A percentile compares a stretch with the other conserved stretches of the same genome.
phyloP scores from a whole-genome alignment of 2,797 vertebrate genomes.

The Acrossocheilus fasciatus region DNA sequence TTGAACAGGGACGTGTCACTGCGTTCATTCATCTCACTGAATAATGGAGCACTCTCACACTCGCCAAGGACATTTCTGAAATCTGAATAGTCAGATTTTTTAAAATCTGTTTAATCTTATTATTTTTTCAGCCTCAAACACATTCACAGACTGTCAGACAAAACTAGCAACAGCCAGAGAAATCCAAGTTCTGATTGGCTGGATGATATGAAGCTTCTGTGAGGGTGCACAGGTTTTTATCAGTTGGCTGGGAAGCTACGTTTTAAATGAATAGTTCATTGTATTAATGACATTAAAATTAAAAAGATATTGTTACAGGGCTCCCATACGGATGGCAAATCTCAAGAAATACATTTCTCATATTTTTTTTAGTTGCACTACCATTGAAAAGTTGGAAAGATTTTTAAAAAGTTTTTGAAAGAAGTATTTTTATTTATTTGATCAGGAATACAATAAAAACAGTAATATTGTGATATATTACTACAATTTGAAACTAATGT shows the following conservation, averaged over 20 bases:
- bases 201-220: not conserved
- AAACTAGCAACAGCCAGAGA: not conserved
- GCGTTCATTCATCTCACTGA: constrained; percentile 56
- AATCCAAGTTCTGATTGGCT: not conserved
- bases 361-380: not conserved
- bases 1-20: constrained; percentile 36
- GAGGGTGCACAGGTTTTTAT: not conserved
- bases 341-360: not conserved
- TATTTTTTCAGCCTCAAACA: not conserved
- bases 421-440: not conserved
- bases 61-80: not conserved
- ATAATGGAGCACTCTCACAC: constrained; percentile 46
- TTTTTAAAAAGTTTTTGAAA: not conserved
- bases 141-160: not conserved
- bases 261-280: too few species aligned
- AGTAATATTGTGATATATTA: not conserved
- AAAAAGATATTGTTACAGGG: not conserved
- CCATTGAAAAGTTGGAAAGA: not conserved
- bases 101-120: not conserved
- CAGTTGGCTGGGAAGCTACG: too few species aligned
- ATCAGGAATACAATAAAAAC: not conserved
- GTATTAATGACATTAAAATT: not conserved
- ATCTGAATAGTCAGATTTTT: not conserved
- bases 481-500: not conserved
- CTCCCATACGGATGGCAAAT: not conserved